Percentiles rank a stretch among this genome's conserved stretches.
Conservation (phyloP, 2,113 vertebrate species). For the Illadopsis cleaveri region DNA sequence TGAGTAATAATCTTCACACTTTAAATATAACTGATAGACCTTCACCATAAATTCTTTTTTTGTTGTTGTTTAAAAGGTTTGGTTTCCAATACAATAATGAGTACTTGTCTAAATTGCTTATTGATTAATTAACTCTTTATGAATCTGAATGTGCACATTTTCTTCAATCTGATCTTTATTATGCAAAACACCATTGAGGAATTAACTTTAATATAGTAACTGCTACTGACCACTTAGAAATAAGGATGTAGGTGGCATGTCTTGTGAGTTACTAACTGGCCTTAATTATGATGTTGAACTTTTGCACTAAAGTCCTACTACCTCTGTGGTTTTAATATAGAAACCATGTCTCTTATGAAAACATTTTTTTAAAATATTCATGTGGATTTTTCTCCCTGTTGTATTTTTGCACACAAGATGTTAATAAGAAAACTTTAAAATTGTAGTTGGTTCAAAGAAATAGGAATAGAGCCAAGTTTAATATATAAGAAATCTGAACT, state of each 20-base stretch:
- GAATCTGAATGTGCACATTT: not conserved
- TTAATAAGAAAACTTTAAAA: not conserved
- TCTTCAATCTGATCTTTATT: not conserved
- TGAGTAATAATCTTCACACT: not conserved
- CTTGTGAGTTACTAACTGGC: not conserved
- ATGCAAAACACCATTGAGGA: not conserved
- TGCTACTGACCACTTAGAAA: not conserved
- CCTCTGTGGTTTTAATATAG: not conserved
- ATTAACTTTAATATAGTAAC: not conserved
- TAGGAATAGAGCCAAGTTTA: not conserved
- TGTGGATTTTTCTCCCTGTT: not conserved
- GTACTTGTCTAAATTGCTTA: not conserved
- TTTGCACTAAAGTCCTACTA: not conserved
- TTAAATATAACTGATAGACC: not conserved
- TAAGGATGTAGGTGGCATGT: not conserved
- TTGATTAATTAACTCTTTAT: not conserved
- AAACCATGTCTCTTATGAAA: not conserved
- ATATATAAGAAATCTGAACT: not conserved
- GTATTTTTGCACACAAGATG: not conserved
- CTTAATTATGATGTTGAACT: constrained; percentile 15
- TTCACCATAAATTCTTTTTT: not conserved
- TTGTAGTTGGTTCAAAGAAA: not conserved
- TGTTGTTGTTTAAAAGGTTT: not conserved
- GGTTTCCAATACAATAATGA: not conserved
- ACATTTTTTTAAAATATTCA: not conserved